Conservation (phyloP, 2,797 vertebrate species). For the Percopsis omiscomaycus region DNA sequence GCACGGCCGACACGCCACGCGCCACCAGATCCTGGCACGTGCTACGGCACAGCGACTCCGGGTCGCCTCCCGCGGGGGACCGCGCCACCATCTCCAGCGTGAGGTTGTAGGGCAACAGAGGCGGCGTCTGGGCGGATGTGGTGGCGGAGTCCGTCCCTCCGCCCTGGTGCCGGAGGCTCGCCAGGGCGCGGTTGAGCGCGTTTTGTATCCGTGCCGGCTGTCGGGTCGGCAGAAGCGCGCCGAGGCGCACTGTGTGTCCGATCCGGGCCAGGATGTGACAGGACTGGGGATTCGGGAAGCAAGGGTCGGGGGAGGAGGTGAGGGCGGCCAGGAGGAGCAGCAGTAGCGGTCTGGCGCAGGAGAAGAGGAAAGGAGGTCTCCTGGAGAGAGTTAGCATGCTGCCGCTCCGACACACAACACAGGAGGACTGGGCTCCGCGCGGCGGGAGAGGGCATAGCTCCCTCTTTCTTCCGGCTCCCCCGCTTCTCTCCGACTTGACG, state of each 20-base stretch:
- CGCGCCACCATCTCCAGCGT: slow-evolving; percentile 87
- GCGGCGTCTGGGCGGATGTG: slow-evolving; percentile 55
- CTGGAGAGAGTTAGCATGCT: slow-evolving; percentile 75
- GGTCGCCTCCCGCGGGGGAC: slow-evolving; percentile 80
- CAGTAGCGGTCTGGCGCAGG: slow-evolving; percentile 47
- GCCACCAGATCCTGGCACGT: slow-evolving; percentile 86
- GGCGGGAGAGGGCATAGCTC: slow-evolving; percentile 75
- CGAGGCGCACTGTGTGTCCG: slow-evolving; percentile 86
- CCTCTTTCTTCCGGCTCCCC: slow-evolving; percentile 65
- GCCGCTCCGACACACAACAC: slow-evolving; percentile 70
- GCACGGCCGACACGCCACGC: slow-evolving; percentile 84
- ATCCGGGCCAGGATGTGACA: slow-evolving; percentile 82
- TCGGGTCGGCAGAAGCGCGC: slow-evolving; percentile 82
- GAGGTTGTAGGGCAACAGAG: slow-evolving; percentile 85
- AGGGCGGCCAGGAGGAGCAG: slow-evolving; percentile 60
- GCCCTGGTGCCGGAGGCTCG: slow-evolving; percentile 74
- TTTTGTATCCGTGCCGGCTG: slow-evolving; percentile 84
- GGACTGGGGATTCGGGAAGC: slow-evolving; percentile 82
- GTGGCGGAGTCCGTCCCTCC: slow-evolving; percentile 55
- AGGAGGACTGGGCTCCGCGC: slow-evolving; percentile 72
- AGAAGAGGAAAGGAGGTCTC: slow-evolving; percentile 62
- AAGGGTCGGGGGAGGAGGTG: slow-evolving; percentile 68
- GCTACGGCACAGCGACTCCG: slow-evolving; percentile 85
- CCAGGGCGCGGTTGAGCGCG: slow-evolving; percentile 82
- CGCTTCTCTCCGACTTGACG: slow-evolving; percentile 66